Percentiles rank a stretch among this genome's conserved stretches.
These are phyloP conservation scores for Aphidius ervi DNA, from an alignment of 1,140 invertebrate genomes.

Conservation along the genomic window DNA sequence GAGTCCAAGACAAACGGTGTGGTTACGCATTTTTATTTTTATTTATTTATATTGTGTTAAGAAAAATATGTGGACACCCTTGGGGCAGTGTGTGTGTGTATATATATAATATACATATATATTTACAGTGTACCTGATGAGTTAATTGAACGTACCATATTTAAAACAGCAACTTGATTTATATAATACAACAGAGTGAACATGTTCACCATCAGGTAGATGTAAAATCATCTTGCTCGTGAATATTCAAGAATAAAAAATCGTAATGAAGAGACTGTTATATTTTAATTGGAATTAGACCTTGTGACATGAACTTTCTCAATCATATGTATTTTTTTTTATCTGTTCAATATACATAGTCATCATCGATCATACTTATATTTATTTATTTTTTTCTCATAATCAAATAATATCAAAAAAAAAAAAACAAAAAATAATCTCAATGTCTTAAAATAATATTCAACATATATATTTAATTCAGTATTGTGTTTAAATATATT, in stretches of 20 bases:
- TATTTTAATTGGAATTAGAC: constrained; percentile 29
- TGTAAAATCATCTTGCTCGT: constrained; percentile 14
- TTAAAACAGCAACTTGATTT: constrained; percentile 24
- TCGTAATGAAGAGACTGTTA: constrained; percentile 16
- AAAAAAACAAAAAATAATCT: too few relatives aligned
- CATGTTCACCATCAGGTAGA: constrained; percentile 14
- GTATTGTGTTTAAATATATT: background rate
- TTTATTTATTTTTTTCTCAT: background rate
- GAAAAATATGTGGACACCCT: constrained; percentile 16
- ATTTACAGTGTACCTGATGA: constrained; percentile 15
- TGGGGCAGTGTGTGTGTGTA: constrained; percentile 12
- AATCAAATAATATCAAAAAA: too few relatives aligned
- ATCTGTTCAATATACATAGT: too few relatives aligned
- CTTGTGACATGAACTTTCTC: constrained; percentile 17
- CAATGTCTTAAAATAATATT: background rate
- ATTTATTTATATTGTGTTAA: background rate
- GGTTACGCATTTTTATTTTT: background rate
- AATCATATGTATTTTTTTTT: constrained; percentile 2
- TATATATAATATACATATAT: background rate
- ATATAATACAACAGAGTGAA: constrained; percentile 23
- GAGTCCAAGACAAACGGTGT: constrained; percentile 3
- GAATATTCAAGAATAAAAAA: constrained; percentile 19
- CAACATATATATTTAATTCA: background rate
- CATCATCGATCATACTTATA: constrained; percentile 8
- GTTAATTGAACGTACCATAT: constrained; percentile 27